Percentiles rank a stretch among this genome's conserved stretches.
These are phyloP conservation scores for Ctenomys sociabilis DNA, from an alignment of 2,113 vertebrate species.

Conservation along the genomic window DNA sequence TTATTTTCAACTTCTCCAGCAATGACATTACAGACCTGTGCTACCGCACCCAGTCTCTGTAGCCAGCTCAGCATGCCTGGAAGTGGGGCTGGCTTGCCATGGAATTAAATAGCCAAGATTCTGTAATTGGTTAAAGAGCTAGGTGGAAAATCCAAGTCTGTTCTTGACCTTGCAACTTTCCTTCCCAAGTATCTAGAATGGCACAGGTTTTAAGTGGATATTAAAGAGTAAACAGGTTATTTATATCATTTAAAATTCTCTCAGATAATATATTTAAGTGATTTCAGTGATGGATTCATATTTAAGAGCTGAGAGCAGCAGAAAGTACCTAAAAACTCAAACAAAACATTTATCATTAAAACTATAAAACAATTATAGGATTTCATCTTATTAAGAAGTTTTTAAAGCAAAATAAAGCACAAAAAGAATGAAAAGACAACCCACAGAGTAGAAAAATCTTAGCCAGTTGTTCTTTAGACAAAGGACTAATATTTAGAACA, in stretches of 20 bases:
- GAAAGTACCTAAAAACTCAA: background rate
- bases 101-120: background rate
- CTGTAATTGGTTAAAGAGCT: background rate
- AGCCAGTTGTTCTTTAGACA: too few species aligned
- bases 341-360: background rate
- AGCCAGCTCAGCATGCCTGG: too few species aligned
- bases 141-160: background rate
- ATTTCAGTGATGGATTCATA: background rate
- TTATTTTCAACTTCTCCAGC: too few species aligned
- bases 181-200: background rate
- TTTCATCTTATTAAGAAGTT: too few species aligned
- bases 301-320: background rate
- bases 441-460: too few species aligned
- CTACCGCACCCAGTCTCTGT: too few species aligned
- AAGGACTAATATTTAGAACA: too few species aligned
- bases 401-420: too few species aligned
- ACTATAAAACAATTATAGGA: background rate
- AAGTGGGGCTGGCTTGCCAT: background rate
- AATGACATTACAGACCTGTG: too few species aligned
- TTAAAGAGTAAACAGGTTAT: background rate
- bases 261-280: background rate
- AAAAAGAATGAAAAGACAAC: too few species aligned
- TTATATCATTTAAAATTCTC: slow-evolving; percentile 44
- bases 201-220: background rate
- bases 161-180: background rate